Conservation (phyloP, 2,888 invertebrate species). For the Netelia virgata region DNA sequence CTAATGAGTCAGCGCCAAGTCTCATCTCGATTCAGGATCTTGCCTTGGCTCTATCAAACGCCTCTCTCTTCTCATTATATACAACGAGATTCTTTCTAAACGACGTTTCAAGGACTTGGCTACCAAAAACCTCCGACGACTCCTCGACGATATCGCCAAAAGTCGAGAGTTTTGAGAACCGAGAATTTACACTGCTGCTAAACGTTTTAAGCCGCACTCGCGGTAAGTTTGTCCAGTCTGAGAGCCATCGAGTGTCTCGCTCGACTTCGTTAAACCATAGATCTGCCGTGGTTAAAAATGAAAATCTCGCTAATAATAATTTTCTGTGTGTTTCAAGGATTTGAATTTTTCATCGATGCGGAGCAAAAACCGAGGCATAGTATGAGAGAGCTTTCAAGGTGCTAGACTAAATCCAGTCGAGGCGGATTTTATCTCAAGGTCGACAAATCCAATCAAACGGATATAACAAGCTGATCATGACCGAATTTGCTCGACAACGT, state of each 20-base stretch:
- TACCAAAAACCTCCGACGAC: not conserved
- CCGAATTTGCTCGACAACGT: not conserved
- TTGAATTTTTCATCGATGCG: not conserved
- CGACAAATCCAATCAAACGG: constrained; percentile 39
- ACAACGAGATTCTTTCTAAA: not conserved
- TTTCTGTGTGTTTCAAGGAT: not conserved
- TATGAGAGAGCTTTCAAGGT: constrained; percentile 16
- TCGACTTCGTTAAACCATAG: not conserved
- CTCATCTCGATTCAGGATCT: too few species aligned
- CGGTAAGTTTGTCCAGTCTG: not conserved
- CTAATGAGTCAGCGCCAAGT: too few species aligned
- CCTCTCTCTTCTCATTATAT: not conserved
- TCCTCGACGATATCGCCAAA: not conserved
- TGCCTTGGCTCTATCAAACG: not conserved
- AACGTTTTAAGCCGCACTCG: not conserved
- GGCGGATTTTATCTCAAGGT: constrained; percentile 10
- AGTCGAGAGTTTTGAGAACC: not conserved
- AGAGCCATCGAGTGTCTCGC: not conserved
- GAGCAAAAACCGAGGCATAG: not conserved
- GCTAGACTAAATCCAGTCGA: not conserved
- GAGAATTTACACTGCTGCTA: not conserved
- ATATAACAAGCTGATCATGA: not conserved
- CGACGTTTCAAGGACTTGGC: not conserved
- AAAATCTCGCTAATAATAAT: not conserved
- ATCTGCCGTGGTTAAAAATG: not conserved